Evolutionary conservation across 1,140 invertebrate species (phyloP).

Genomic region (Mylabris phalerata): DNA sequence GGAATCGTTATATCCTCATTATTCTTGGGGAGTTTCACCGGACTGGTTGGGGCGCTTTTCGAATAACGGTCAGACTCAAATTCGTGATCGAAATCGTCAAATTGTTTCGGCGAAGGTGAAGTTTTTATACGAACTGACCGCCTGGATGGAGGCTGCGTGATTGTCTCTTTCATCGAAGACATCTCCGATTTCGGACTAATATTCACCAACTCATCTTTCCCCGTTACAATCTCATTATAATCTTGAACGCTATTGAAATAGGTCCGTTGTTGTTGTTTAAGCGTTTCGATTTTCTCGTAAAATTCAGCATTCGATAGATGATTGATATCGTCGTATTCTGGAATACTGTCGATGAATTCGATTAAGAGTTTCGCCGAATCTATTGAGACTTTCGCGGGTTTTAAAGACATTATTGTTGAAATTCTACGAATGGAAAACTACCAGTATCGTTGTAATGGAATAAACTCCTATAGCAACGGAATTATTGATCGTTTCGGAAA

Average conservation of each 20-base stretch:
- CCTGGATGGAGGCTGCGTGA: slow-evolving; percentile 35
- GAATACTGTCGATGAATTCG: slow-evolving; percentile 61
- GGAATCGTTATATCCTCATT: slow-evolving; percentile 50
- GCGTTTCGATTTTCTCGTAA: slow-evolving; percentile 53
- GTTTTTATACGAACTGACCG: slow-evolving; percentile 40
- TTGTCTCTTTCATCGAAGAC: slow-evolving; percentile 28
- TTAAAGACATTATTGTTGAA: too few species aligned
- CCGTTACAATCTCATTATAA: slow-evolving; percentile 42
- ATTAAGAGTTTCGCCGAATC: slow-evolving; percentile 47
- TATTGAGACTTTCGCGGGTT: too few species aligned
- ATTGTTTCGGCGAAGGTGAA: slow-evolving; percentile 22
- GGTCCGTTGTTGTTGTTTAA: slow-evolving; percentile 57
- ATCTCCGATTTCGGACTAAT: too few species aligned
- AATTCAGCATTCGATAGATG: slow-evolving; percentile 62
- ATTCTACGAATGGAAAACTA: slow-evolving; percentile 21
- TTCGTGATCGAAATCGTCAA: too few species aligned
- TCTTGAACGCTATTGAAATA: slow-evolving; percentile 49
- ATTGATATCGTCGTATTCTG: slow-evolving; percentile 61
- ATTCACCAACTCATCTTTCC: slow-evolving; percentile 24
- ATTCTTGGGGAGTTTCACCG: slow-evolving; percentile 40
- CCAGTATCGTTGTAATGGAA: background rate
- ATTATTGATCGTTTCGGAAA: too few species aligned
- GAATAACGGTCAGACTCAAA: background rate
- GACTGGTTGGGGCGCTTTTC: slow-evolving; percentile 50
- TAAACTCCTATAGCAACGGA: too few species aligned